Base-by-base conservation (phyloP, 2,113 vertebrate species). In the Carollia perspicillata region DNA sequence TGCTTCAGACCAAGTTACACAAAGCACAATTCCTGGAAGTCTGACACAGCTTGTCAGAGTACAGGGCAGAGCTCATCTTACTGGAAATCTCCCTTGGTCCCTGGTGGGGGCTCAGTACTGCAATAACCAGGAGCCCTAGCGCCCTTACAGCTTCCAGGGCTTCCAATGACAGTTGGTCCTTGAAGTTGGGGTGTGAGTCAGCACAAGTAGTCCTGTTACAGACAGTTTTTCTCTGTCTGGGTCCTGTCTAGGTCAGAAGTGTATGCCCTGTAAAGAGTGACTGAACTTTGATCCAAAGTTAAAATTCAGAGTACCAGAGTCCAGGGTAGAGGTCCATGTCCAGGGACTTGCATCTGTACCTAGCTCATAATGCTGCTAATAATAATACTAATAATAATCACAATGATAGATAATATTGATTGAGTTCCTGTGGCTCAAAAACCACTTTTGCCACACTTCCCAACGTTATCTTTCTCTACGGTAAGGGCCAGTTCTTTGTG, bases 21-120 rank as follows among this genome's bases (percentile, higher is more conserved):
- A 28, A 83, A 95, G 60, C 75, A 18, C 12, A 37, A 9, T 97
- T 97, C 97, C 95, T 97, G 94, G 94, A 97, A 97, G 66, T 68
- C 94, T 95, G 94, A 93, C 88, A 66, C 71, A 72, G 90, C 88
- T 95, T 63, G 53, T 95, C 93, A 92, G 74, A 93, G 72, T 22
- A 77, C 42, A 28, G 49, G 79, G 30, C 80, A 51, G n/a, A 84
- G 65, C 71, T 84, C 71, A 49, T 96, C 87, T 97, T 97, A 84
- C 94, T 84, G 93, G 96, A 95, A 96, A 69, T 84, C 42, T 86
- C 47, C 23, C 58, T 80, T 77, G 37, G 60, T 90, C 75, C 88
- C 66, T 75, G 75, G 69, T 77, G 74, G 79, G 90, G 10, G 17
- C 74, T 86, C 51, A 55, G 77, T 2, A 35, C 0, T 28, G 44